Evolutionary conservation across 2,113 vertebrate species (phyloP), one percentile per base, ranked within the genome.

Genomic region (Neodon shergylaensis): DNA sequence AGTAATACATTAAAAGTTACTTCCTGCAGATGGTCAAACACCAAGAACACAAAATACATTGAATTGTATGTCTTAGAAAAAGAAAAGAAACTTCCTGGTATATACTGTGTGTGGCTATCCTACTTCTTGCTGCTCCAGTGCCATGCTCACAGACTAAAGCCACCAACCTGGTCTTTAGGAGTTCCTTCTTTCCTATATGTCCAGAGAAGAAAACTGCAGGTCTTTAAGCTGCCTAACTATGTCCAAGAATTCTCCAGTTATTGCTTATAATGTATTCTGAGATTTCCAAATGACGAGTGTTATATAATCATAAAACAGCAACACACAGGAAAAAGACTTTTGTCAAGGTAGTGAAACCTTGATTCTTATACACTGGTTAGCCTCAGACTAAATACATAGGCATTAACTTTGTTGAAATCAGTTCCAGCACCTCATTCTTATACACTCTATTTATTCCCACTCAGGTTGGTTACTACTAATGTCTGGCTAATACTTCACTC

Each of bases 151-250:
- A 39, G 78, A 90, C 21, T 68, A 49, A 4, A 83, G 65, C 90
- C 90, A 96, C 96, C 91, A 93, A 91, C 68, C 83, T 90, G 94
- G 73, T 86, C 90, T 97, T 94, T 96, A 66, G 74, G 87, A 97
- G 88, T 11, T 21, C 22, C 83, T 72, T 91, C 86, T 73, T 76
- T 44, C 70, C 49, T 90, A 2, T 68, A 72, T 73, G 26, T 77
- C 85, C 76, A 78, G 92, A 94, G 47, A 39, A 87, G 92, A 91
- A 96, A 93, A n/a, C n/a, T 87, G 7, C 54, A 72, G 44, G 17
- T 94, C 90, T 82, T 85, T 92, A 92, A 94, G 91, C 76, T 81
- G n/a, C 36, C 31, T 28, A 93, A 70, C 82, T 79, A 76, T 72
- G 3, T 85, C 61, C 79, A 77, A 95, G 90, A 28, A 9, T 94